Percentiles rank a stretch among this genome's conserved stretches.
Evolutionary conservation across 2,113 vertebrate species (phyloP).

Genomic region (Actinemys pallida): DNA sequence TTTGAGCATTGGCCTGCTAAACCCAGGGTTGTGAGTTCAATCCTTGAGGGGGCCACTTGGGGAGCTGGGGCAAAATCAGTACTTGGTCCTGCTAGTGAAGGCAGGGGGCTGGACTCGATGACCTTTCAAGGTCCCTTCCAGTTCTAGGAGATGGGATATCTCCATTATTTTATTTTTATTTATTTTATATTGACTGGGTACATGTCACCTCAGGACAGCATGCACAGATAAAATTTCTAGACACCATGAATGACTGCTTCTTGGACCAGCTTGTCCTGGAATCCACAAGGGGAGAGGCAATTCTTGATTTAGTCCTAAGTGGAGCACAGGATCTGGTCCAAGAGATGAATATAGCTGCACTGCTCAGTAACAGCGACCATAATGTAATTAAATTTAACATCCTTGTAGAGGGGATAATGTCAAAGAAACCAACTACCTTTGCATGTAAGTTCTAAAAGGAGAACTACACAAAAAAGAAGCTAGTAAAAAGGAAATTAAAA

Average conservation of each 20-base stretch:
- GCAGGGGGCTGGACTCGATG: too few species aligned
- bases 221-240: not conserved
- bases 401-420: not conserved
- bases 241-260: not conserved
- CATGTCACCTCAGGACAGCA: not conserved
- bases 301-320: not conserved
- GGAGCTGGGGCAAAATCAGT: too few species aligned
- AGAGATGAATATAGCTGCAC: not conserved
- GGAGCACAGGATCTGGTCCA: not conserved
- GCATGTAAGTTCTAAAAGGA: not conserved
- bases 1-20: too few species aligned
- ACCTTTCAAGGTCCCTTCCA: too few species aligned
- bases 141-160: too few species aligned
- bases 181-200: not conserved
- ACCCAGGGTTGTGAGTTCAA: too few species aligned
- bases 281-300: not conserved
- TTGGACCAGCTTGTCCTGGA: not conserved
- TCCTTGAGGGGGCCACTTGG: too few species aligned
- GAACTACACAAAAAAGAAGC: not conserved
- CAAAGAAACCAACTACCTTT: not conserved
- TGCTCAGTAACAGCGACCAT: not conserved
- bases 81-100: too few species aligned
- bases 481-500: not conserved
- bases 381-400: not conserved
- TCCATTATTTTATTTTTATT: too few species aligned